Conservation (phyloP, 2,888 invertebrate species). For the Ophioninae sp. region DNA sequence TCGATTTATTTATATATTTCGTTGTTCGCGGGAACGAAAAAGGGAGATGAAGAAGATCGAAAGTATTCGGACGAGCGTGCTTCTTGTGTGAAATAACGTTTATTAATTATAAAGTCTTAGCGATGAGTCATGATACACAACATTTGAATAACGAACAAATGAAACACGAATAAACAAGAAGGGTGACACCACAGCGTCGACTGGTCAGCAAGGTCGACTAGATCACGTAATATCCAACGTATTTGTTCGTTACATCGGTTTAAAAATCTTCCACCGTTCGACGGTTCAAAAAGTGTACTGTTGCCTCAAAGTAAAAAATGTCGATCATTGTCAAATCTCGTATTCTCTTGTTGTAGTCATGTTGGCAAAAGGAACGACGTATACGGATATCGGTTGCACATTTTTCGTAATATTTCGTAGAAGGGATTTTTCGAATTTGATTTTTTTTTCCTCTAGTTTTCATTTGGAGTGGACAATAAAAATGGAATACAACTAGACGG, state of each 20-base stretch:
- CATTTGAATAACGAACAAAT: too few species aligned
- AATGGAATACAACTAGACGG: neutral
- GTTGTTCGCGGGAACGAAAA: too few species aligned
- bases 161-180: too few species aligned
- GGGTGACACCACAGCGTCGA: too few species aligned
- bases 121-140: too few species aligned
- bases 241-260: neutral
- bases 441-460: neutral
- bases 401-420: neutral
- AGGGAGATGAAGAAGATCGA: too few species aligned
- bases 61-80: too few species aligned
- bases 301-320: neutral
- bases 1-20: neutral
- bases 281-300: neutral
- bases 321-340: neutral
- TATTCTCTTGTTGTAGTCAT: neutral
- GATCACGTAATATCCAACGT: too few species aligned
- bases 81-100: too few species aligned
- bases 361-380: neutral
- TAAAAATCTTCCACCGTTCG: neutral
- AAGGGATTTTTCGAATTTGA: neutral
- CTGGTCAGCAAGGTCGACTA: too few species aligned
- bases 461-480: constrained; percentile 5
- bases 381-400: neutral
- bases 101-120: too few species aligned